Base-by-base conservation (phyloP, 2,113 vertebrate species). In the Thamnophis sirtalis region DNA sequence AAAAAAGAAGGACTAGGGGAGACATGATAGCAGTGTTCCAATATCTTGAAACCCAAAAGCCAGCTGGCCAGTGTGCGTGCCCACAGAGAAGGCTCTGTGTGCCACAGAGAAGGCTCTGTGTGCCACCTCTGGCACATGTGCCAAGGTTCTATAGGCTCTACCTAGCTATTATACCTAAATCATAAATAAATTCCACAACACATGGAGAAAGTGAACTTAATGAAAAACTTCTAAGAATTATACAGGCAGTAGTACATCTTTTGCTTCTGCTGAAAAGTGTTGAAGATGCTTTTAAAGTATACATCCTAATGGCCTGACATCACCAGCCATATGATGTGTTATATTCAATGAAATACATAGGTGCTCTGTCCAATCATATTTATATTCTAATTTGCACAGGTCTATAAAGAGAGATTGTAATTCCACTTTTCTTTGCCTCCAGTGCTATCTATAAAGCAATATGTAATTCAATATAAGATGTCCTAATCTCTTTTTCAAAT, bases 211-310 rank as follows among this genome's bases (percentile, higher is more conserved):
- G 11, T 68, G 63, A 68, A 68, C 33, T 68, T 68, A 68, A 68
- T n/a, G 90, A 55, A 95, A 95, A 94, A 91, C 1, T 55, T 58
- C 49, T 84, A 50, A 56, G 87, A 90, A 3, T 92, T 86, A 91
- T 73, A 58, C 26, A 94, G 68, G 90, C 9, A 1, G 28, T 0
- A 89, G 0, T 53, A 19, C 22, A 11, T 84, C 22, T 63, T 94
- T 89, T 88, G 22, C 38, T 92, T 24, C 55, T 84, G 63, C 28
- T 5, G 87, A 88, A 43, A 88, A 90, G 48, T 92, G 91, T 51
- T 91, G 89, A 68, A 93, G 93, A 95, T 90, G 92, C 93, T 93
- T 84, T 95, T 94, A 95, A 92, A 95, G 22, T 10, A 11, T 60
- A 60, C 58, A 60, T 9, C 58, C 58, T 10, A 63, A 63, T 63